These are phyloP conservation scores for Cyrtonyx montezumae DNA, from an alignment of 2,113 vertebrate species.

Conservation along the genomic window DNA sequence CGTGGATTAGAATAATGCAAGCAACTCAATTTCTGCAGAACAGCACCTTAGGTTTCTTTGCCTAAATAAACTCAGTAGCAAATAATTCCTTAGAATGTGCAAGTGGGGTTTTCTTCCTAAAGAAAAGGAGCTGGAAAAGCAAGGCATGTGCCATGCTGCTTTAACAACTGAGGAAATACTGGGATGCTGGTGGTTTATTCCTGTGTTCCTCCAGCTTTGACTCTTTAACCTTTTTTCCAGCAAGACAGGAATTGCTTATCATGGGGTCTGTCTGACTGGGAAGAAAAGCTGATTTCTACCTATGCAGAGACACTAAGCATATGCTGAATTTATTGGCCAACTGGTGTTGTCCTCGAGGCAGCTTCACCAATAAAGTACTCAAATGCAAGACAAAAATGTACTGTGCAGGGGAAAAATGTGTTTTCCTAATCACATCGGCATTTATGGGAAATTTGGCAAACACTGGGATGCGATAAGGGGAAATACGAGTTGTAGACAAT, in stretches of 20 bases:
- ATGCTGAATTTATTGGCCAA: slow-evolving; percentile 61
- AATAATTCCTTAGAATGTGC: not conserved
- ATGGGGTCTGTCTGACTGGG: not conserved
- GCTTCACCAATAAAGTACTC: slow-evolving; percentile 50
- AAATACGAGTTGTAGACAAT: slow-evolving; percentile 44
- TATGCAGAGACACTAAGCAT: slow-evolving; percentile 36
- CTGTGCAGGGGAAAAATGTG: slow-evolving; percentile 22
- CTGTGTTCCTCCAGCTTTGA: slow-evolving; percentile 12
- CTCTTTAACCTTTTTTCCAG: slow-evolving; percentile 4
- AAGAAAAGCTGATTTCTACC: slow-evolving; percentile 11
- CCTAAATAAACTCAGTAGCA: not conserved
- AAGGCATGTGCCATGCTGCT: not conserved
- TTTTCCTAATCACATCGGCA: slow-evolving; percentile 52
- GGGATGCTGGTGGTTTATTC: not conserved
- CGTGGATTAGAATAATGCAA: not conserved
- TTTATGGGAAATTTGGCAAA: slow-evolving; percentile 54
- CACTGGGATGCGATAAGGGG: not conserved
- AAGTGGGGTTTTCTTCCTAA: not conserved
- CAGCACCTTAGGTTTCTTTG: not conserved
- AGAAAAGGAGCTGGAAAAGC: not conserved
- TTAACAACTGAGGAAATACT: not conserved
- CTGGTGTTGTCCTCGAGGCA: slow-evolving; percentile 58
- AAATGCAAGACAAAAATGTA: slow-evolving; percentile 39
- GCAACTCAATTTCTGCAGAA: not conserved
- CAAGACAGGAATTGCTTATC: slow-evolving; percentile 4